Conservation (phyloP, 1,140 invertebrate species). For the Luehdorfia chinensis region DNA sequence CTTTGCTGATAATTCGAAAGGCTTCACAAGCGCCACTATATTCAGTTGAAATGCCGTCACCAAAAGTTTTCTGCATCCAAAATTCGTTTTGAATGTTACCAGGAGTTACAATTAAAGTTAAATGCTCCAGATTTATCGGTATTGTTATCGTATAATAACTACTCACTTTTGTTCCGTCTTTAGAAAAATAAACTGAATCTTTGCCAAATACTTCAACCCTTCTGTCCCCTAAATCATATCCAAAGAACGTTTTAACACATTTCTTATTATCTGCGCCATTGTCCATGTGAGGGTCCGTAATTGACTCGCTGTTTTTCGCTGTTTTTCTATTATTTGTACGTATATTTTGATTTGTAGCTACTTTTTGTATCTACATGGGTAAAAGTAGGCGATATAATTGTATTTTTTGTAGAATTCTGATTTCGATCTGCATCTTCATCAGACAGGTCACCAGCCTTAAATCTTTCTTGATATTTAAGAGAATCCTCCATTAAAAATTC, state of each 20-base stretch:
- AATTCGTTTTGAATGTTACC: conserved; percentile 49
- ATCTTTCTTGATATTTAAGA: conserved; percentile 53
- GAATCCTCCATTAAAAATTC: conserved; percentile 66
- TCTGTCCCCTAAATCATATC: conserved; percentile 69
- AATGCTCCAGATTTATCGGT: conserved; percentile 55
- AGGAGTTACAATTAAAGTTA: conserved; percentile 42
- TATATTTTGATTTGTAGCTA: too few species aligned
- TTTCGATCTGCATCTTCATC: background rate
- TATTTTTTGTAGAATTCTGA: too few species aligned
- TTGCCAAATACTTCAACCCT: conserved; percentile 73
- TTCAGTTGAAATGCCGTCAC: conserved; percentile 35
- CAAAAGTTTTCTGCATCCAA: conserved; percentile 51
- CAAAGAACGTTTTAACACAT: conserved; percentile 45
- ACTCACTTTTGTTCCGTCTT: conserved; percentile 64
- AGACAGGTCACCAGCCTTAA: background rate
- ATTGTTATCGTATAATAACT: conserved; percentile 64
- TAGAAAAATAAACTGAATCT: conserved; percentile 60
- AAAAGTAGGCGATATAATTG: too few species aligned
- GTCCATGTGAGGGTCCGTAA: conserved; percentile 9
- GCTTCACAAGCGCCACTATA: conserved; percentile 36
- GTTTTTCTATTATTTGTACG: too few species aligned
- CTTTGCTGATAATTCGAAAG: conserved; percentile 45
- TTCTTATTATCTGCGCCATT: too few species aligned
- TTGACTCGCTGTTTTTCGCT: too few species aligned
- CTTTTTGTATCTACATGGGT: too few species aligned